A percentile compares a stretch with the other conserved stretches of the same genome.
These are phyloP conservation scores for Ceratoteleas bidentatus DNA, from an alignment of 1,140 invertebrate genomes.

Conservation along the genomic window DNA sequence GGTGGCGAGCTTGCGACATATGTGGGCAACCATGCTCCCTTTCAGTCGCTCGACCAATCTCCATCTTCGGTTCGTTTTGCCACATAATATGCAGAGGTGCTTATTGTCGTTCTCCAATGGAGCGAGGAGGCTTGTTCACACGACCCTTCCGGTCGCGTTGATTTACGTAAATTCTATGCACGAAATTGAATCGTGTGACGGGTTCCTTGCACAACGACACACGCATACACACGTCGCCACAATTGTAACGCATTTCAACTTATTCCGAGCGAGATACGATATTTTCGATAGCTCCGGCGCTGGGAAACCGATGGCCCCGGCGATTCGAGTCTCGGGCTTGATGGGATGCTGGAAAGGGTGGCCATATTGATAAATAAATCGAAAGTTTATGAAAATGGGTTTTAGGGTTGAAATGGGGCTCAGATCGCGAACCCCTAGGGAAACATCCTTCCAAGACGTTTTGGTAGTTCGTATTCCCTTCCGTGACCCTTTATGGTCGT, in stretches of 20 bases:
- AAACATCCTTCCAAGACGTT: no score
- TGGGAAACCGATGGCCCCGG: conserved; percentile 11
- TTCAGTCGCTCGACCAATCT: conserved; percentile 52
- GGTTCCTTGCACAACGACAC: conserved; percentile 13
- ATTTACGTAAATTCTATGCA: conserved; percentile 69
- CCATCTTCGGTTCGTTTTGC: conserved; percentile 58
- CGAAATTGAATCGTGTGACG: conserved; percentile 59
- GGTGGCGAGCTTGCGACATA: conserved; percentile 53
- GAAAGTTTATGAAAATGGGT: no score
- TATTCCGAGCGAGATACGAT: conserved; percentile 26
- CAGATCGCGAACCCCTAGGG: no score
- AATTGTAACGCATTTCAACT: conserved; percentile 31
- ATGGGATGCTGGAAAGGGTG: conserved; percentile 4
- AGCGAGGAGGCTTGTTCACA: conserved; percentile 65
- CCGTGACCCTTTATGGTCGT: no score
- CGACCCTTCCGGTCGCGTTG: conserved; percentile 66
- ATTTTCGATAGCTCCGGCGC: conserved; percentile 25
- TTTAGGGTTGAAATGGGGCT: no score
- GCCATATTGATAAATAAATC: no score
- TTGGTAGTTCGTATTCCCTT: no score
- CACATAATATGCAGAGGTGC: conserved; percentile 64
- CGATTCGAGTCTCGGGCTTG: neutral
- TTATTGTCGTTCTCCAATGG: conserved; percentile 66
- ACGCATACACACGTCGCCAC: conserved; percentile 6
- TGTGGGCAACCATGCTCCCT: conserved; percentile 55